Evolutionary conservation across 2,888 invertebrate genomes (phyloP).

Genomic region (Bedellia somnulentella): DNA sequence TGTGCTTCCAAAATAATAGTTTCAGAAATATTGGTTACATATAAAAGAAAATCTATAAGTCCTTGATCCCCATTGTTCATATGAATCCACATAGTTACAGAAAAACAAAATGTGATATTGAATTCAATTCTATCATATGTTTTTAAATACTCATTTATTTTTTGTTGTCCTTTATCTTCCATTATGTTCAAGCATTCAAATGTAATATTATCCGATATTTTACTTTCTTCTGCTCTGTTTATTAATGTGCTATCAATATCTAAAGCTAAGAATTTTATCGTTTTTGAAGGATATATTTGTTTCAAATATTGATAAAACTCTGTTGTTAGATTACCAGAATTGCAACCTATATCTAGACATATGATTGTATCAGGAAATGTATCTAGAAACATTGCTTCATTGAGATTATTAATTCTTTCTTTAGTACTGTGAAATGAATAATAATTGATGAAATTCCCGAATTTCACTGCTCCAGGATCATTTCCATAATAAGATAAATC

Average conservation of each 20-base stretch:
- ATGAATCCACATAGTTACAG: constrained; percentile 91
- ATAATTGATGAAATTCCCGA: constrained; percentile 87
- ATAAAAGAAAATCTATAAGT: constrained; percentile 63
- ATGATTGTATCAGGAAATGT: constrained; percentile 23
- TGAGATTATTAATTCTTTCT: constrained; percentile 66
- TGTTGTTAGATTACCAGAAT: constrained; percentile 75
- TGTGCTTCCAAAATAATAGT: constrained; percentile 79
- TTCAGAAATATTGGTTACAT: constrained; percentile 51
- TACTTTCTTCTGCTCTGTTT: constrained; percentile 63
- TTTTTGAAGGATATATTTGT: constrained; percentile 25
- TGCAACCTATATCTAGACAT: constrained; percentile 77
- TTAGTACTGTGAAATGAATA: constrained; percentile 77
- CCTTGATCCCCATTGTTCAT: constrained; percentile 80
- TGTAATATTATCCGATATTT: constrained; percentile 37
- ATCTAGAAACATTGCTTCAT: constrained; percentile 30
- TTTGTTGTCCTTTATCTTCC: constrained; percentile 23
- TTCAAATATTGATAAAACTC: constrained; percentile 56
- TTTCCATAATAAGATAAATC: constrained; percentile 46
- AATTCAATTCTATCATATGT: constrained; percentile 45
- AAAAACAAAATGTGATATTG: constrained; percentile 76
- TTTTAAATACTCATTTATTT: constrained; percentile 49
- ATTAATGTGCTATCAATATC: constrained; percentile 77
- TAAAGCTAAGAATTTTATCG: constrained; percentile 63
- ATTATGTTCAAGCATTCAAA: constrained; percentile 67
- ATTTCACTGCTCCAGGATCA: constrained; percentile 76